Conservation (phyloP, 2,113 vertebrate genomes). For the Gila orcuttii region DNA sequence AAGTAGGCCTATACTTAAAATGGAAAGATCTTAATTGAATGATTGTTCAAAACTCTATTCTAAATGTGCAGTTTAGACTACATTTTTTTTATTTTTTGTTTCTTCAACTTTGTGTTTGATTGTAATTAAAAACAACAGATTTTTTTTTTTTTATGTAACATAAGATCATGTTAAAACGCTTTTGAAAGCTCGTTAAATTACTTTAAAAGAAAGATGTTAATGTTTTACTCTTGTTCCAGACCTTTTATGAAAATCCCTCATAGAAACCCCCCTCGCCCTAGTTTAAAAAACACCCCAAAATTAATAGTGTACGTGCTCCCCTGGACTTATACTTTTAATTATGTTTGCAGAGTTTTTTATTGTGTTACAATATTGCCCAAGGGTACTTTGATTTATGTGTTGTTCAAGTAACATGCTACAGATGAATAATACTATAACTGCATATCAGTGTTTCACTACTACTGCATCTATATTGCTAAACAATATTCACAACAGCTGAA, state of each 20-base stretch:
- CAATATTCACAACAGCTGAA: background rate
- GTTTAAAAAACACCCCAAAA: no score
- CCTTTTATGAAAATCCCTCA: no score
- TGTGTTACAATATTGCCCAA: conserved; percentile 2
- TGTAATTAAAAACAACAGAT: no score
- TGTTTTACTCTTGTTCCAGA: no score
- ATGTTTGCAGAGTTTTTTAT: background rate
- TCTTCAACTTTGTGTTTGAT: background rate
- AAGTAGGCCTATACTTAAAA: background rate
- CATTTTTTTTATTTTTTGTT: background rate
- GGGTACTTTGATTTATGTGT: background rate
- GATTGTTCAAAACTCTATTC: background rate
- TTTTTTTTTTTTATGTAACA: no score
- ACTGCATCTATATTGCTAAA: conserved; percentile 11
- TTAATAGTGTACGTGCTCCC: background rate
- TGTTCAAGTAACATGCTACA: background rate
- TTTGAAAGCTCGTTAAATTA: background rate
- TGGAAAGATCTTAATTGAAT: background rate
- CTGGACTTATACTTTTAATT: conserved; percentile 10
- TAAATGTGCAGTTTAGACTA: background rate
- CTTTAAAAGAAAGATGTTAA: no score
- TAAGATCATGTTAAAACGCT: background rate
- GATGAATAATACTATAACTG: background rate
- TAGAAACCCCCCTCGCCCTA: no score
- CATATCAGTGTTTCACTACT: background rate